Conservation (phyloP, 2,113 vertebrate genomes). For the Mustela nigripes region DNA sequence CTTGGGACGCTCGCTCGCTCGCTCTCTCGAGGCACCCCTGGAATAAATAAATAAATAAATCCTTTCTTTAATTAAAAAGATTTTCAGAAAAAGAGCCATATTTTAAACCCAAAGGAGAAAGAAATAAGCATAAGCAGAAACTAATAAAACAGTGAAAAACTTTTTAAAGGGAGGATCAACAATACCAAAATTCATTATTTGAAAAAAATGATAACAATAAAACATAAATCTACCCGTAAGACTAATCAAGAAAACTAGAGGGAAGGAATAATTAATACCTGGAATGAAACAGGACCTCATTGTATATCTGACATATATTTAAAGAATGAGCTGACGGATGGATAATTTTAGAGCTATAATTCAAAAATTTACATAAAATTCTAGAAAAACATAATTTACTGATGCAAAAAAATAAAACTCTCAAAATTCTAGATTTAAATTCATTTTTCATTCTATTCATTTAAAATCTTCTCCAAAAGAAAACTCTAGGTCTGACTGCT, state of each 20-base stretch:
- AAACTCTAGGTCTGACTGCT: background rate
- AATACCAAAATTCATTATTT: background rate
- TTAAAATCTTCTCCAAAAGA: background rate
- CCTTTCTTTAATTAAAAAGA: background rate
- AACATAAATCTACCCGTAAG: background rate
- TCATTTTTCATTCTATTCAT: background rate
- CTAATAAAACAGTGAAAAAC: background rate
- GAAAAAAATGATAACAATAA: background rate
- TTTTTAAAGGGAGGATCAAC: background rate
- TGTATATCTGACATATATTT: background rate
- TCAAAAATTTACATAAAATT: background rate
- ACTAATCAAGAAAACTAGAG: background rate
- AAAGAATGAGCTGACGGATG: background rate
- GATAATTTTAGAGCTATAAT: background rate
- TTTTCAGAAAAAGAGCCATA: background rate
- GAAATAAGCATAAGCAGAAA: background rate
- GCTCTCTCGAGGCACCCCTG: background rate
- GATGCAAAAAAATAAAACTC: background rate
- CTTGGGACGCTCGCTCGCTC: background rate
- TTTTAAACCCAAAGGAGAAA: background rate
- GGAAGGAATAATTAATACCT: background rate
- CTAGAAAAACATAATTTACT: background rate
- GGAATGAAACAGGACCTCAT: background rate
- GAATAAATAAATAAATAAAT: background rate
- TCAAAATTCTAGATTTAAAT: slow-evolving; percentile 22